A percentile compares a stretch with the other conserved stretches of the same genome.
Evolutionary conservation across 2,113 vertebrate genomes (phyloP).

Genomic region (Syngnathus floridae): DNA sequence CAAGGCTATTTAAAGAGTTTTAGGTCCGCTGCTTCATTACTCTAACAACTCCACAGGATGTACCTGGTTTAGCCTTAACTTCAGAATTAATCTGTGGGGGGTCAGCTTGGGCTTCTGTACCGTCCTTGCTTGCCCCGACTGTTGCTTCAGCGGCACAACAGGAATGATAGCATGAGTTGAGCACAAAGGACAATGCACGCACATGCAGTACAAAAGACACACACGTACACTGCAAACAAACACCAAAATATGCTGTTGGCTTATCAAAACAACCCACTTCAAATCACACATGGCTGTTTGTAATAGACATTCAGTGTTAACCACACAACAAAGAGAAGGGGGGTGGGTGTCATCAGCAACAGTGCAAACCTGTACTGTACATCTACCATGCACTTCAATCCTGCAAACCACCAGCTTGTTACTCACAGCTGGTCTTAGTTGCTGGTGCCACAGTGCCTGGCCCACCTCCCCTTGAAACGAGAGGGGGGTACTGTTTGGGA

Average conservation of each 20-base stretch:
- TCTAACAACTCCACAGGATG: conserved; percentile 19
- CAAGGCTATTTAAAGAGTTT: conserved; percentile 9
- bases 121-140: conserved; percentile 53
- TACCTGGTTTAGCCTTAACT: conserved; percentile 60
- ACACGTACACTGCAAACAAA: conserved; percentile 14
- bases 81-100: conserved; percentile 44
- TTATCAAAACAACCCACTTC: conserved; percentile 35
- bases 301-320: conserved; percentile 48
- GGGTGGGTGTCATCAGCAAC: conserved; percentile 45
- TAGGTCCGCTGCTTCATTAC: neutral
- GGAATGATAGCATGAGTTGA: conserved; percentile 51
- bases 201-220: conserved; percentile 43
- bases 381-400: conserved; percentile 59
- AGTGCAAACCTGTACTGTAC: conserved; percentile 59
- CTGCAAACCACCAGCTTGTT: conserved; percentile 63
- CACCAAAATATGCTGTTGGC: conserved; percentile 18
- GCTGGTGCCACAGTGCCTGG: conserved; percentile 44
- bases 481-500: conserved; percentile 54
- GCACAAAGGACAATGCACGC: conserved; percentile 39
- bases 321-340: conserved; percentile 33
- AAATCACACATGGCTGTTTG: conserved; percentile 38
- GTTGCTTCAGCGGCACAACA: conserved; percentile 39
- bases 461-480: conserved; percentile 48
- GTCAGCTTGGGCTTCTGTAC: conserved; percentile 48
- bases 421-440: conserved; percentile 71